phyloP scores from a whole-genome alignment of 2,113 vertebrate species.

The Machaerirhynchus nigripectus region DNA sequence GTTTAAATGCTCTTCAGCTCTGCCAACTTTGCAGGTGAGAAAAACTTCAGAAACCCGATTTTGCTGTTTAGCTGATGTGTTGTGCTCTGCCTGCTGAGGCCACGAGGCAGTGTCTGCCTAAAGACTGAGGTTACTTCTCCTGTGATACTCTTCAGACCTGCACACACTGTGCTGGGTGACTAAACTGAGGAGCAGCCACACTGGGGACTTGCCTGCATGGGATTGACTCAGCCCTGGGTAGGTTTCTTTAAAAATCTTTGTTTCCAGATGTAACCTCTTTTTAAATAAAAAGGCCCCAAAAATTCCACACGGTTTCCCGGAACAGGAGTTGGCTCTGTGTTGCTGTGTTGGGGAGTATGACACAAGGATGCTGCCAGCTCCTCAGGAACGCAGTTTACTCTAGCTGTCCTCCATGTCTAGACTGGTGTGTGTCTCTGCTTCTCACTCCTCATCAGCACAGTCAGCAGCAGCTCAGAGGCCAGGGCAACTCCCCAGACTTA shows the following conservation, averaged over 20 bases:
- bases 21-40: neutral
- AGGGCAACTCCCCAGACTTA: neutral
- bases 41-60: neutral
- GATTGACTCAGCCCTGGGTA: neutral
- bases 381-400: neutral
- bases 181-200: rapidly evolving
- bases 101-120: rapidly evolving
- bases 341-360: neutral
- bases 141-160: neutral
- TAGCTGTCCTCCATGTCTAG: neutral
- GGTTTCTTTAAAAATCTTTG: neutral
- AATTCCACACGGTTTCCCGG: rapidly evolving
- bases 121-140: neutral
- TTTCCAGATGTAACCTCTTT: neutral
- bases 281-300: neutral
- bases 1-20: neutral
- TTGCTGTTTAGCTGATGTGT: neutral
- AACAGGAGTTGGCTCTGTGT: neutral
- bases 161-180: neutral
- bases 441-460: neutral
- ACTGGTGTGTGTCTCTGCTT: neutral
- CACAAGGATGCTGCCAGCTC: neutral
- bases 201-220: neutral
- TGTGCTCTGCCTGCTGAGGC: neutral
- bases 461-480: neutral